These are phyloP conservation scores for Belgica antarctica DNA, from an alignment of 2,888 invertebrate species.

Conservation along the genomic window DNA sequence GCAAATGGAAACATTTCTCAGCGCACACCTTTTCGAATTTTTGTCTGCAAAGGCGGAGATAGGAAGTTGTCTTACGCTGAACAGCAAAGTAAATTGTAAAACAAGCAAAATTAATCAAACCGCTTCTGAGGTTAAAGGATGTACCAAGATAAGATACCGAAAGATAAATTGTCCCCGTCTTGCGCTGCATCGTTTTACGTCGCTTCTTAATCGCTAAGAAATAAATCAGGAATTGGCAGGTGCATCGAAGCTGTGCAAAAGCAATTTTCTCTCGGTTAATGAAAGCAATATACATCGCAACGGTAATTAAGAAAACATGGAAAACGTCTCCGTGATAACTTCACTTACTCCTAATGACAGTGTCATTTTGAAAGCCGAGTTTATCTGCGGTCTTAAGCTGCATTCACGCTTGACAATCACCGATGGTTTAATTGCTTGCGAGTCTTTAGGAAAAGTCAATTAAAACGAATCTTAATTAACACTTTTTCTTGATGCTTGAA, in stretches of 20 bases:
- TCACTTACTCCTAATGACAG: neutral
- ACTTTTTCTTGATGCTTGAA: conserved; percentile 8
- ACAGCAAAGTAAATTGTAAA: neutral
- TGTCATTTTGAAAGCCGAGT: neutral
- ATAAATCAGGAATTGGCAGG: neutral
- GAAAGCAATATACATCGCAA: neutral
- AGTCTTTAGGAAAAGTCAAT: conserved; percentile 2
- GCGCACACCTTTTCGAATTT: neutral
- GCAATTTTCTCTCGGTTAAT: conserved; percentile 13
- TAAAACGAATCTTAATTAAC: conserved; percentile 16
- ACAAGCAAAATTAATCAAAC: neutral
- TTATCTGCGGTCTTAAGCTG: conserved; percentile 1
- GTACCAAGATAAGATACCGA: neutral
- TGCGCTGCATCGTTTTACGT: neutral
- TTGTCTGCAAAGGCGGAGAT: neutral
- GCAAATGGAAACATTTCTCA: neutral
- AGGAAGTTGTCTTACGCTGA: neutral
- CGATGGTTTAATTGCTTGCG: neutral
- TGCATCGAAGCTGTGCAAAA: too few species aligned
- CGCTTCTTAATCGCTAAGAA: neutral
- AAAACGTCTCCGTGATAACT: neutral
- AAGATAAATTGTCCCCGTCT: conserved; percentile 21
- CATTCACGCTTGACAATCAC: neutral
- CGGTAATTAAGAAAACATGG: conserved; percentile 9
- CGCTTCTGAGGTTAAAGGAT: conserved; percentile 14